Conservation (phyloP, 2,888 invertebrate genomes). For the Sarcophaga caerulescens region DNA sequence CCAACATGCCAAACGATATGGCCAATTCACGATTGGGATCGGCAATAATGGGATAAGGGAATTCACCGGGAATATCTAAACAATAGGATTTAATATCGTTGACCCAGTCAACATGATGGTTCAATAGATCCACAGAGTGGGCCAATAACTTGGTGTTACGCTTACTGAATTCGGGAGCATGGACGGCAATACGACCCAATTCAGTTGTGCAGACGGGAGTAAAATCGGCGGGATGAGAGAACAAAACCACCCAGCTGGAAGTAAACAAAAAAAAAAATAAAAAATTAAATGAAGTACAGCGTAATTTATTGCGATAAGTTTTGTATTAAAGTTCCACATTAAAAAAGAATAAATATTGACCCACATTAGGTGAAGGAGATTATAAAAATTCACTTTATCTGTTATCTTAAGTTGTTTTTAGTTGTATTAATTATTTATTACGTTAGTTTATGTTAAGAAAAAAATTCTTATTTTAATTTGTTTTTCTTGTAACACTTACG, state of each 20-base stretch:
- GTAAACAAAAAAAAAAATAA: slow-evolving; percentile 24
- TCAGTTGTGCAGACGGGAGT: slow-evolving; percentile 96
- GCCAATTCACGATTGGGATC: slow-evolving; percentile 88
- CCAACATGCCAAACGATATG: slow-evolving; percentile 89
- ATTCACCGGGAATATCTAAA: slow-evolving; percentile 86
- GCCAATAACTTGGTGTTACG: slow-evolving; percentile 89
- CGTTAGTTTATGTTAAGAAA: neutral
- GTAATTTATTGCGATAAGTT: too few species aligned
- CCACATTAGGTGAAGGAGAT: too few species aligned
- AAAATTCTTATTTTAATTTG: neutral
- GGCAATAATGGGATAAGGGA: slow-evolving; percentile 92
- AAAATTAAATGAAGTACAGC: too few species aligned
- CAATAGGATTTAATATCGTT: slow-evolving; percentile 88
- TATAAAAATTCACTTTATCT: too few species aligned
- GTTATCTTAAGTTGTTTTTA: too few species aligned
- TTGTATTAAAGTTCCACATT: too few species aligned
- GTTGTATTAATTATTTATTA: neutral
- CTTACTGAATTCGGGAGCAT: slow-evolving; percentile 86
- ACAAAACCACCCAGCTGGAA: slow-evolving; percentile 91
- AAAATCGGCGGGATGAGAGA: slow-evolving; percentile 94
- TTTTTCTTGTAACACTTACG: slow-evolving; percentile 83
- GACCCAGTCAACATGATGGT: slow-evolving; percentile 89
- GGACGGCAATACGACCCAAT: slow-evolving; percentile 88
- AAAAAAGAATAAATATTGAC: too few species aligned
- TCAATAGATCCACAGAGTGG: slow-evolving; percentile 89